Evolutionary conservation across 2,888 invertebrate genomes (phyloP), one percentile per base, ranked within the genome.

Genomic region (Notodonta ziczac): DNA sequence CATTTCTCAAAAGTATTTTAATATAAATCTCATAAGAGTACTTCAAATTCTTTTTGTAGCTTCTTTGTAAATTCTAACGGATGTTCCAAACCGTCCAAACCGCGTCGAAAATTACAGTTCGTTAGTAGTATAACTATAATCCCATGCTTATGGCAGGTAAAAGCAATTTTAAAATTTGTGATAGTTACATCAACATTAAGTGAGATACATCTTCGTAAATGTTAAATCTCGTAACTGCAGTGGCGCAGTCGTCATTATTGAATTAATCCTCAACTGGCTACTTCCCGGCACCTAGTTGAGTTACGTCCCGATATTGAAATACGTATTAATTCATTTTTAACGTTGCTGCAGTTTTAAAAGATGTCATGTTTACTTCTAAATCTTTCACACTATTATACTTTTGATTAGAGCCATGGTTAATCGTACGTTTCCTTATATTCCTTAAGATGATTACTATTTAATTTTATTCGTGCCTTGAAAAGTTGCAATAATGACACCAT

Each of bases 211-310:
- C 51, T 51, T 24, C n/a, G 16, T 51, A 5, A 32, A 35, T 24
- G 44, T 55, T 58, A 63, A 71, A 63, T 67, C 61, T 39, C n/a
- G n/a, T 39, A 14, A 39, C 50, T 32, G 24, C 63, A 52, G 52
- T 56, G 46, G 39, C 10, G 54, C 66, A 67, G 62, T 66, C 58
- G 63, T 63, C 61, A 65, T 82, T 76, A 83, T 85, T 81, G 75
- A 81, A 83, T 85, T 82, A 80, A 74, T 73, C 69, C 74, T 72
- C 81, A 85, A 85, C 78, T 74, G 74, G 70, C 67, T 50, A 69
- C 79, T 82, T 84, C 85, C 85, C 78, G 79, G 58, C 65, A 60
- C 12, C 60, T 59, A 44, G 50, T 46, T 12, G 50, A 32, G 35
- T 35, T 24, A 24, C 24, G 1, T 24, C 24, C 24, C 24, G 24